phyloP scores from a whole-genome alignment of 2,797 vertebrate genomes.

The Muscicapa striata region DNA sequence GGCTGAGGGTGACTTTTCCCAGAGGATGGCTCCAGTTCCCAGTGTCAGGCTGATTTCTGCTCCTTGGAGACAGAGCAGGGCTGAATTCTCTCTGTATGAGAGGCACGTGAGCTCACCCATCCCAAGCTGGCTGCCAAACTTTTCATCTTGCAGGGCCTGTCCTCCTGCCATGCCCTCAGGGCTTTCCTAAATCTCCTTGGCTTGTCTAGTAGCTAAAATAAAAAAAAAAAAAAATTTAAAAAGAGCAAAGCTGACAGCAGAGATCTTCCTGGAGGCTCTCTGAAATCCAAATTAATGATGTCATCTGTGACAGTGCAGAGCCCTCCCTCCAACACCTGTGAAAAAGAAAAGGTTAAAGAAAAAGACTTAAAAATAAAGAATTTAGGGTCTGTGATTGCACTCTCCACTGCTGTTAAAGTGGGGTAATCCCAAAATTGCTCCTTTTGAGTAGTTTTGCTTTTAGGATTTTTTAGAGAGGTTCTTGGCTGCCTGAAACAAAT shows the following conservation, averaged over 20 bases:
- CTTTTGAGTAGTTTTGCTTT: background rate
- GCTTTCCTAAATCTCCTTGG: constrained; percentile 10
- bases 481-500: background rate
- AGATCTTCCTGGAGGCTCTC: background rate
- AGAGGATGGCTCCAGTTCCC: background rate
- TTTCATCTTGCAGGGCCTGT: background rate
- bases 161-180: background rate
- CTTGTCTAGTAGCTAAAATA: background rate
- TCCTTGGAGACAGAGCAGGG: background rate
- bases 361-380: background rate
- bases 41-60: background rate
- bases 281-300: constrained; percentile 3
- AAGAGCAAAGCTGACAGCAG: background rate
- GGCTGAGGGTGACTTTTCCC: background rate
- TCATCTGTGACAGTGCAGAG: background rate
- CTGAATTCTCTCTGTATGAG: background rate
- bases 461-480: background rate
- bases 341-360: background rate
- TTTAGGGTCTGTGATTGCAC: background rate
- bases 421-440: background rate
- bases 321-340: background rate
- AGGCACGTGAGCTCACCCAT: background rate
- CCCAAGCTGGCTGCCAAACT: background rate
- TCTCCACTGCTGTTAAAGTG: background rate
- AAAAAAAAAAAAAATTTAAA: background rate